These are phyloP conservation scores for Eupsittula cactorum DNA, from an alignment of 2,113 vertebrate genomes.

Conservation along the genomic window DNA sequence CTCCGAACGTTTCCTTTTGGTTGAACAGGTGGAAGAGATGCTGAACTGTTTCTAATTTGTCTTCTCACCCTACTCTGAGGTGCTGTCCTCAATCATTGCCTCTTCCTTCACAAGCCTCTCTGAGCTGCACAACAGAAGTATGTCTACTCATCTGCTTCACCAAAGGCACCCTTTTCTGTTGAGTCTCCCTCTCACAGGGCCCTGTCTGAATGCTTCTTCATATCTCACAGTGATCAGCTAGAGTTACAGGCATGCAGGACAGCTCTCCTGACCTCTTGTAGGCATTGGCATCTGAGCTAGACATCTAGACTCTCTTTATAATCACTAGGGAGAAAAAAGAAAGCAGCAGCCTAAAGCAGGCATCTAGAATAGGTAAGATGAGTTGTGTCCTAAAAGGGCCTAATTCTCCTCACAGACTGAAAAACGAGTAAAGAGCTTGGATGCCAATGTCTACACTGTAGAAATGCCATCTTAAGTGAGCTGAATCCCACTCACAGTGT, in stretches of 20 bases:
- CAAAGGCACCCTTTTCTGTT: background rate
- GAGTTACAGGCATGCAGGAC: background rate
- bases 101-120: background rate
- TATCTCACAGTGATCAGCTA: background rate
- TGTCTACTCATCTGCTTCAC: background rate
- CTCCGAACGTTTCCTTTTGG: background rate
- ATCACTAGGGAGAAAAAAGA: background rate
- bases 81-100: background rate
- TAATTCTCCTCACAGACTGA: background rate
- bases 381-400: background rate
- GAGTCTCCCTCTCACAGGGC: background rate
- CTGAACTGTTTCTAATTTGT: background rate
- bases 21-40: background rate
- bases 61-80: background rate
- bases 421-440: background rate
- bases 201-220: background rate
- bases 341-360: background rate
- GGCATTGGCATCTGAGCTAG: conserved; percentile 1
- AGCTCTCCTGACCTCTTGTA: background rate
- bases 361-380: background rate
- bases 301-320: conserved; percentile 21
- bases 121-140: background rate
- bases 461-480: background rate
- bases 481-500: background rate
- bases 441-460: background rate